phyloP scores from a whole-genome alignment of 2,888 invertebrate genomes.

The Globia sparganii region DNA sequence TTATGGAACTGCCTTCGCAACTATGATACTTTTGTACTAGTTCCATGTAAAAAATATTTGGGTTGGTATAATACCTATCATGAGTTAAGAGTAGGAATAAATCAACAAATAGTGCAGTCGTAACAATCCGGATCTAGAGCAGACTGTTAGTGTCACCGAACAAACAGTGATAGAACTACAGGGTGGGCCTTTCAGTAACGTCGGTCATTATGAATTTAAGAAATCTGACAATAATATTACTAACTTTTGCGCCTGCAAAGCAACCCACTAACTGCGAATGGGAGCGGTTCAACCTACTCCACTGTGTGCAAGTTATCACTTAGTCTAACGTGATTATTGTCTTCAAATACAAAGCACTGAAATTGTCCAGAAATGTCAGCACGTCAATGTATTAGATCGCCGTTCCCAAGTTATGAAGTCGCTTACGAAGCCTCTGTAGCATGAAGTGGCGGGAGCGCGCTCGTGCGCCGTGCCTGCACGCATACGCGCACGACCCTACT shows the following conservation, averaged over 20 bases:
- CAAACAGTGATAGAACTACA: conserved; percentile 82
- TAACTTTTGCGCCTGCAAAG: conserved; percentile 76
- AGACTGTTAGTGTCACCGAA: conserved; percentile 49
- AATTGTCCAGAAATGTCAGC: conserved; percentile 24
- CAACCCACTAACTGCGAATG: conserved; percentile 66
- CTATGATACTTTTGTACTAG: conserved; percentile 69
- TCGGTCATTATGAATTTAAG: conserved; percentile 85
- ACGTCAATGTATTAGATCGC: conserved; percentile 53
- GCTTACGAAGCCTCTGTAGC: conserved; percentile 54
- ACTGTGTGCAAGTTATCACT: conserved; percentile 38
- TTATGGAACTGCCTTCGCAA: conserved; percentile 71
- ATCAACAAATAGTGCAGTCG: conserved; percentile 67
- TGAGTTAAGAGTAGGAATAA: conserved; percentile 46
- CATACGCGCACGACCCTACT: conserved; percentile 61
- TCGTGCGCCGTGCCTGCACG: conserved; percentile 25
- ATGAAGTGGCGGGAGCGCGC: conserved; percentile 50
- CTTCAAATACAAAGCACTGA: conserved; percentile 31
- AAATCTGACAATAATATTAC: conserved; percentile 88
- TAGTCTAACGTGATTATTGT: conserved; percentile 42
- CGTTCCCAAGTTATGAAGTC: conserved; percentile 63
- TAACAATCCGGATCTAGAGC: conserved; percentile 62
- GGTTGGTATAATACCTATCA: conserved; percentile 26
- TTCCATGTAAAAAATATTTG: conserved; percentile 61
- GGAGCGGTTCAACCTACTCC: conserved; percentile 59
- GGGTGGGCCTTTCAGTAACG: conserved; percentile 81